Conservation (phyloP, 2,888 invertebrate species). For the Agrilus cyanescens region DNA sequence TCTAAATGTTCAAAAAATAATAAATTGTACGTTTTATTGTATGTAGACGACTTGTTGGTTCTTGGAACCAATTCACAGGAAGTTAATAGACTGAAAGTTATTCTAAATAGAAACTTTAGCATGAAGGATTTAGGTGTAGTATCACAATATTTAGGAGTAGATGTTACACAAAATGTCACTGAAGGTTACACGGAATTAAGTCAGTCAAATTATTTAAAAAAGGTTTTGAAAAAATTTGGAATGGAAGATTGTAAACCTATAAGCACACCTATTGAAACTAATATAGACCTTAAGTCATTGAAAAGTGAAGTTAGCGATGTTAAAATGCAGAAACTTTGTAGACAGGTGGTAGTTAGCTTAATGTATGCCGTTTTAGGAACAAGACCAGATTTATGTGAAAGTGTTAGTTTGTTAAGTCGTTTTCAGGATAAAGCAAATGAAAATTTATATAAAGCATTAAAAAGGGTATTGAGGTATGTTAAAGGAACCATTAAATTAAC, state of each 20-base stretch:
- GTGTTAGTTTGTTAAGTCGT: slow-evolving; percentile 8
- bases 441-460: slow-evolving; percentile 7
- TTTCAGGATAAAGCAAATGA: slow-evolving; percentile 10
- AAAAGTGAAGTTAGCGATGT: slow-evolving; percentile 2
- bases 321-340: slow-evolving; percentile 9
- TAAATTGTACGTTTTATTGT: too few relatives aligned
- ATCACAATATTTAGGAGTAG: slow-evolving; percentile 1
- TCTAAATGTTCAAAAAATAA: slow-evolving; percentile 1
- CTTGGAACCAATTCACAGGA: slow-evolving; percentile 8
- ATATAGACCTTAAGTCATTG: slow-evolving; percentile 8
- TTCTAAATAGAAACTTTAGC: slow-evolving; percentile 3
- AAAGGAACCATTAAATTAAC: too few relatives aligned
- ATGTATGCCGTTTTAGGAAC: slow-evolving; percentile 13
- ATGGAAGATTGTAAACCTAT: slow-evolving; percentile 8
- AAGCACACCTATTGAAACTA: slow-evolving; percentile 9
- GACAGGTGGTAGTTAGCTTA: slow-evolving; percentile 12
- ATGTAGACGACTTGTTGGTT: too few relatives aligned
- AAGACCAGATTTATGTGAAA: slow-evolving; percentile 13
- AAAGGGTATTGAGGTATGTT: slow-evolving; percentile 12
- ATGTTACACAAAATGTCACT: neutral
- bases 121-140: slow-evolving; percentile 4
- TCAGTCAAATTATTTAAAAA: slow-evolving; percentile 5
- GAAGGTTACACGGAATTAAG: slow-evolving; percentile 1
- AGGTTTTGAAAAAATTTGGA: slow-evolving; percentile 7
- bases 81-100: slow-evolving; percentile 11